Percentiles rank a stretch among this genome's conserved stretches.
Conservation (phyloP, 2,113 vertebrate genomes). For the Hippocampus barbouri region DNA sequence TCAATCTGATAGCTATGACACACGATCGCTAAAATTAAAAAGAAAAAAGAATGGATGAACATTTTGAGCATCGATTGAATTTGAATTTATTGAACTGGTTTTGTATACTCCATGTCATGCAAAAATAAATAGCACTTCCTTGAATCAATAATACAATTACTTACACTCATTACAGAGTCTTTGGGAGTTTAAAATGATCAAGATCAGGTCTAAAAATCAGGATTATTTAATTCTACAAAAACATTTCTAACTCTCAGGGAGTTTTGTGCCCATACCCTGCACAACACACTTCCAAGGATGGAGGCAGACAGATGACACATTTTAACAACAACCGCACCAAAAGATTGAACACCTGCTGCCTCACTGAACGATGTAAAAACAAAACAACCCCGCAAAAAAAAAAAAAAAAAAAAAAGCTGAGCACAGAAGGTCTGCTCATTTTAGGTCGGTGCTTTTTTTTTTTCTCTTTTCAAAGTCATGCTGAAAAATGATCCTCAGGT, state of each 20-base stretch:
- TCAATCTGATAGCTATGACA: too few relatives aligned
- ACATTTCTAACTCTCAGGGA: background rate
- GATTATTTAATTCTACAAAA: background rate
- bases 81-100: too few relatives aligned
- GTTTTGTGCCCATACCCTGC: background rate
- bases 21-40: too few relatives aligned
- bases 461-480: slow-evolving; percentile 14
- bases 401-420: slow-evolving; percentile 25
- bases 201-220: background rate
- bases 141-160: too few relatives aligned
- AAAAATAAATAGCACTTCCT: too few relatives aligned
- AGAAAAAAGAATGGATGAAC: too few relatives aligned
- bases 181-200: background rate
- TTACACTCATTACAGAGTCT: too few relatives aligned
- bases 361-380: slow-evolving; percentile 32
- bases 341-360: slow-evolving; percentile 44
- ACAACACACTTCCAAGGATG: background rate
- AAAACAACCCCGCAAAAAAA: background rate
- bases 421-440: slow-evolving; percentile 14
- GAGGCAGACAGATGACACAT: slow-evolving; percentile 12
- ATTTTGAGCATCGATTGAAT: too few relatives aligned
- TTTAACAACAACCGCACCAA: slow-evolving; percentile 18
- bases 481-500: slow-evolving; percentile 27
- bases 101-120: too few relatives aligned
- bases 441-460: slow-evolving; percentile 19